Evolutionary conservation across 2,888 invertebrate species (phyloP), one percentile per base, ranked within the genome.

Genomic region (Melangyna quadrimaculata): DNA sequence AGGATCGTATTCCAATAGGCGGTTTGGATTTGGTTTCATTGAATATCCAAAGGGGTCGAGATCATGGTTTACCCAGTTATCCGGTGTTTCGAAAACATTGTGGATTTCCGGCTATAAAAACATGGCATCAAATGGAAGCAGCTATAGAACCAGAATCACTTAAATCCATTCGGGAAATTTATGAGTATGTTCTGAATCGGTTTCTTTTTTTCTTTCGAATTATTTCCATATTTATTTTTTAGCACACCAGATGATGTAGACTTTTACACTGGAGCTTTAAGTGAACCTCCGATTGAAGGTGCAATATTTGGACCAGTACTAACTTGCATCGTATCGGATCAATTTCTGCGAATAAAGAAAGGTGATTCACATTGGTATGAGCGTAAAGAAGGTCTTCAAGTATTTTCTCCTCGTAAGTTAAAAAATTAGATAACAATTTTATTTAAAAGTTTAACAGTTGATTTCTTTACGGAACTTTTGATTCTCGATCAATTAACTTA

Each of bases 341-440:
- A 98, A 93, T 98, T 98, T 92, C 91, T 95, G 19, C 93, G 97
- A 61, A 91, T 97, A 29, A 97, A 97, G 92, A 91, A 93, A 51
- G 98, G 96, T 0, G 98, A 98, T 92, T 93, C 97, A 59, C 97
- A 95, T 93, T 98, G 97, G 97, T 98, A 98, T 90, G 98, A 98
- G 91, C 95, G 95, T 40, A 92, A 93, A 1, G 93, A 94, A 75
- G 92, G 93, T 40, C 93, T 94, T 0, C 94, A 95, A 82, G 94
- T 94, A 5, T 97, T 97, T 89, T 94, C 94, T 1, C 89, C 92
- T 90, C 94, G 96, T 96, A 90, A 92, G 91, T 51, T 22, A 35
- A 19, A 19, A 19, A 51, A 24, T 1, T 24, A 14, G 2, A 2
- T 0, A 51, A 24, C 5, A 22, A 0, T n/a, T n/a, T n/a, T 7